Evolutionary conservation across 2,888 invertebrate species (phyloP).

Genomic region (Amphipyra tragopoginis): DNA sequence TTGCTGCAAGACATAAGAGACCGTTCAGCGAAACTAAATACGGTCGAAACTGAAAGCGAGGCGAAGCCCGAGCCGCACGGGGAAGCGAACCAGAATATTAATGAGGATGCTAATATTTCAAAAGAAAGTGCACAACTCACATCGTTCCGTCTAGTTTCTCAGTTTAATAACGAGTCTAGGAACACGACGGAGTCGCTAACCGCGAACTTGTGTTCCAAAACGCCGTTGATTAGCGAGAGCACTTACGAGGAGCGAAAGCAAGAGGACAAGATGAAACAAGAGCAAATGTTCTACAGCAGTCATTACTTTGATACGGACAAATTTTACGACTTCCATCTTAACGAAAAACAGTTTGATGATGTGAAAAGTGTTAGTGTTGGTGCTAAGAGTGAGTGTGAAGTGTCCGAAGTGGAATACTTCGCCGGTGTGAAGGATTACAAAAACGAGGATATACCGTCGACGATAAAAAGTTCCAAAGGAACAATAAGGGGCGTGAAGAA

Average conservation of each 20-base stretch:
- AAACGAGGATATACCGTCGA: conserved; percentile 91
- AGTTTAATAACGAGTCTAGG: conserved; percentile 82
- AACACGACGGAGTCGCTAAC: conserved; percentile 75
- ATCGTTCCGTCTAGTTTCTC: conserved; percentile 88
- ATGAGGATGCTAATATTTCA: conserved; percentile 84
- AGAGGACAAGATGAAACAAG: conserved; percentile 85
- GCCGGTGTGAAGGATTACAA: conserved; percentile 94
- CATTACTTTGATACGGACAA: conserved; percentile 93
- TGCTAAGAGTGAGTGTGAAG: conserved; percentile 80
- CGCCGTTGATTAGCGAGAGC: conserved; percentile 91
- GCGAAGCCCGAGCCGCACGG: conserved; percentile 70
- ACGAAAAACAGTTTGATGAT: conserved; percentile 91
- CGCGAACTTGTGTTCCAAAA: conserved; percentile 72
- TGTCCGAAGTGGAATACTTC: conserved; percentile 92
- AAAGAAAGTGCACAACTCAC: conserved; percentile 87
- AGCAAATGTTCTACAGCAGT: conserved; percentile 84
- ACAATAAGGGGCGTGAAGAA: conserved; percentile 98
- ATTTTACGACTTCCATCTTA: conserved; percentile 95
- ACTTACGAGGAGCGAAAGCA: conserved; percentile 92
- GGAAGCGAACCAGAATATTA: conserved; percentile 84
- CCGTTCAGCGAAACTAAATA: conserved; percentile 89
- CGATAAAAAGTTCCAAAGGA: conserved; percentile 97
- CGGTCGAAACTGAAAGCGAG: conserved; percentile 84
- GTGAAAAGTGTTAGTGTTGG: conserved; percentile 85
- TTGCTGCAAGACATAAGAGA: conserved; percentile 93